Evolutionary conservation across 2,797 vertebrate species (phyloP).

Genomic region (Pseudomugil tenellus): DNA sequence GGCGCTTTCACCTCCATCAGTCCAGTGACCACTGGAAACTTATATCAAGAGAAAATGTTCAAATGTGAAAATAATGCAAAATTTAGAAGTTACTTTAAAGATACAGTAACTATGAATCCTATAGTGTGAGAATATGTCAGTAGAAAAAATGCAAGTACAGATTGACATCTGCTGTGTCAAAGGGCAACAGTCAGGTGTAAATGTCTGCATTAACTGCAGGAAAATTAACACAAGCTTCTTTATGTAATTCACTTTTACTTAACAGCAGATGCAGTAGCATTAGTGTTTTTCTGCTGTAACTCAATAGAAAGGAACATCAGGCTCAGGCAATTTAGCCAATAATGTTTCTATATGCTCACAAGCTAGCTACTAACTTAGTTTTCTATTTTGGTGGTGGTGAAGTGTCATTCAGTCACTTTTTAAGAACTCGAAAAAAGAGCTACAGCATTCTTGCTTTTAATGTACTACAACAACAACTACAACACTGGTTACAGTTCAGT

Average conservation of each 20-base stretch:
- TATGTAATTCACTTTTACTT: not conserved
- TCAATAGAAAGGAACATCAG: not conserved
- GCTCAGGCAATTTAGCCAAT: not conserved
- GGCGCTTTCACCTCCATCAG: constrained; percentile 54
- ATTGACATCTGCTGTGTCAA: not conserved
- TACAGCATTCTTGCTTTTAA: not conserved
- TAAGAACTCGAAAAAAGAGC: not conserved
- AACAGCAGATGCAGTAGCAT: not conserved
- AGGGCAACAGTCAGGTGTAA: not conserved
- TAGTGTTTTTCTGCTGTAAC: not conserved
- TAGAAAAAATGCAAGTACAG: not conserved
- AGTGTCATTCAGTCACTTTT: not conserved
- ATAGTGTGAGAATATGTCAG: not conserved
- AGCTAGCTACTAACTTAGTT: not conserved
- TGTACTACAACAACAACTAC: not conserved
- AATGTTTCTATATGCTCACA: not conserved
- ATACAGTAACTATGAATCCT: not conserved
- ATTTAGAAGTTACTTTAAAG: constrained; percentile 1
- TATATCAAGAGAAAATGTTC: constrained; percentile 25
- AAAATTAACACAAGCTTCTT: not conserved
- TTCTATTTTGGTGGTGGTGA: not conserved
- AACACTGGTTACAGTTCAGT: not conserved
- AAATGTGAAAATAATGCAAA: constrained; percentile 9
- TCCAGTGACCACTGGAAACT: constrained; percentile 44
- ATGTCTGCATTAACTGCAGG: not conserved